Percentiles rank a stretch among this genome's conserved stretches.
These are phyloP conservation scores for Naja naja DNA, from an alignment of 2,113 vertebrate genomes.

Conservation along the genomic window DNA sequence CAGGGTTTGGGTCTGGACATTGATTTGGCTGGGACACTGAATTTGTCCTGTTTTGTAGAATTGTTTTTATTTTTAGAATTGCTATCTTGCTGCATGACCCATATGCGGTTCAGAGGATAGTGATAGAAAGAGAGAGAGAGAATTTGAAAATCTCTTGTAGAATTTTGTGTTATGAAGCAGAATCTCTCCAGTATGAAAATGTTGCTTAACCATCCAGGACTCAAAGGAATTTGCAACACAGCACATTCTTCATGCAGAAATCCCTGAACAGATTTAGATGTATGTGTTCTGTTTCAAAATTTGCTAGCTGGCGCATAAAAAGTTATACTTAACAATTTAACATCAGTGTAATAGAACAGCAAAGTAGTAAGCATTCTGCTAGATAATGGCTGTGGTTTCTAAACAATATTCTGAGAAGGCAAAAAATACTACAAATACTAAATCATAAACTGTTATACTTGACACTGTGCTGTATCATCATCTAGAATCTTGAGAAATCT, in stretches of 20 bases:
- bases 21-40: not conserved
- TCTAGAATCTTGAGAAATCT: not conserved
- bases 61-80: not conserved
- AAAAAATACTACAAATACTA: not conserved
- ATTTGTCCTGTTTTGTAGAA: not conserved
- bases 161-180: not conserved
- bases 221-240: not conserved
- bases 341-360: not conserved
- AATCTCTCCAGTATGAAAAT: not conserved
- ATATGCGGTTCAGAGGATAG: not conserved
- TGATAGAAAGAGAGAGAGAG: not conserved
- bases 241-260: slow-evolving; percentile 11
- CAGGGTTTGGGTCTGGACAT: not conserved
- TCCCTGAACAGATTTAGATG: not conserved
- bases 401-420: not conserved
- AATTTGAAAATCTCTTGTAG: not conserved
- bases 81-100: not conserved
- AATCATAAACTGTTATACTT: not conserved
- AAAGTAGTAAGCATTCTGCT: not conserved
- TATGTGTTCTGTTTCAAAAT: not conserved
- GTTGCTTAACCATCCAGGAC: not conserved
- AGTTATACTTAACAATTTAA: not conserved
- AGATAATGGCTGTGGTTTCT: slow-evolving; percentile 11
- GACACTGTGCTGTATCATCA: not conserved
- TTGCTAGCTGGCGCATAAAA: slow-evolving; percentile 2